These are phyloP conservation scores for Rhinogobio ventralis DNA, from an alignment of 2,797 vertebrate genomes.

Conservation along the genomic window DNA sequence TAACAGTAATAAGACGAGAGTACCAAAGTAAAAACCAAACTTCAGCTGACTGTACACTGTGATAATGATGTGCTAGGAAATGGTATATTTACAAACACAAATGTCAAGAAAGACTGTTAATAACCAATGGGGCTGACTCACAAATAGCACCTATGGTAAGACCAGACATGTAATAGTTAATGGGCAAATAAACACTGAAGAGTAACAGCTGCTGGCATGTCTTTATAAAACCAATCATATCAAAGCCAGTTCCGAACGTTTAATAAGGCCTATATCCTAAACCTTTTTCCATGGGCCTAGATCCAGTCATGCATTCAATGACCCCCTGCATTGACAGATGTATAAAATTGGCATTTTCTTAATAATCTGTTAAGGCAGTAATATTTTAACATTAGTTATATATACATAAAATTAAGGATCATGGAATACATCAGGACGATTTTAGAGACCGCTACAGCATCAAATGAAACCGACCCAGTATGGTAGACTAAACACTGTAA, in stretches of 20 bases:
- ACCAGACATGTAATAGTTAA: constrained; percentile 26
- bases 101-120: constrained; percentile 26
- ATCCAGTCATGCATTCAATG: constrained; percentile 39
- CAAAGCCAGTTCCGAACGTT: constrained; percentile 38
- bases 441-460: constrained; percentile 36
- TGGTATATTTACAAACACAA: constrained; percentile 50
- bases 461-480: constrained; percentile 14
- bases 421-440: constrained; percentile 26
- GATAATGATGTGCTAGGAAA: constrained; percentile 22
- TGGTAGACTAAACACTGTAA: constrained; percentile 43
- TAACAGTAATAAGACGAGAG: constrained; percentile 18
- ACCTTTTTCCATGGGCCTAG: constrained; percentile 4
- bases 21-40: constrained; percentile 21
- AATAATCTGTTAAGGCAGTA: constrained; percentile 59
- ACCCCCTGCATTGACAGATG: constrained; percentile 53
- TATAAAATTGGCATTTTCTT: constrained; percentile 49
- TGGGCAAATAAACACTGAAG: constrained; percentile 31
- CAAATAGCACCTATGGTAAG: constrained; percentile 56
- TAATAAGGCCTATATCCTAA: constrained; percentile 22
- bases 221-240: constrained; percentile 47
- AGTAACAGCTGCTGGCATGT: constrained; percentile 37
- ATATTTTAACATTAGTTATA: constrained; percentile 50
- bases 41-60: constrained; percentile 30
- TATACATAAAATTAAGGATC: constrained; percentile 38
- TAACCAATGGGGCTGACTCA: constrained; percentile 16